phyloP scores from a whole-genome alignment of 35 echinoderm and acorn worm genomes.

The Lytechinus variegatus region DNA sequence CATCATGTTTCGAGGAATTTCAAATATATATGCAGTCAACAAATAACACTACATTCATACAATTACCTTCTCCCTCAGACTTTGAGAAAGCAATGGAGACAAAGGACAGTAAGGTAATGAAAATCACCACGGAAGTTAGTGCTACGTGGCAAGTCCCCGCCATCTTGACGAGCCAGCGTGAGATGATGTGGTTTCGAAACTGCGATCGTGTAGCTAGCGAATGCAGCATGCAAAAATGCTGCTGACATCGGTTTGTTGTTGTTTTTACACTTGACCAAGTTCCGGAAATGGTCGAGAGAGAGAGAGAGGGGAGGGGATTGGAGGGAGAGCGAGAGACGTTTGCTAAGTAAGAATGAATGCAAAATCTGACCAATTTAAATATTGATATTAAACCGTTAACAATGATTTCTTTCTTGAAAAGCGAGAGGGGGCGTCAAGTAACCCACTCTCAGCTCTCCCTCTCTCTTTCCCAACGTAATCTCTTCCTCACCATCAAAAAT shows the following conservation, averaged over 20 bases:
- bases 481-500: no score
- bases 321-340: no score
- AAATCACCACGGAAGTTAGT: not conserved
- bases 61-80: conserved; percentile 29
- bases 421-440: no score
- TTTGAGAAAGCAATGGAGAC: not conserved
- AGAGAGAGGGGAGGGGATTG: no score
- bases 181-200: not conserved
- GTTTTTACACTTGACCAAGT: not conserved
- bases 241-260: not conserved
- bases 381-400: no score
- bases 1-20: not conserved
- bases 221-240: not conserved
- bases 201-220: not conserved
- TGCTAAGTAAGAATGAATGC: no score
- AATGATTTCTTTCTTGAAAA: no score
- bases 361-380: no score
- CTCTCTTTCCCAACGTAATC: no score
- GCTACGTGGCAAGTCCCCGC: conserved; percentile 31
- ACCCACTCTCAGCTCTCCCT: no score
- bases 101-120: not conserved
- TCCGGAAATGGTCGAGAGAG: not conserved
- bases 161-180: not conserved
- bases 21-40: not conserved
- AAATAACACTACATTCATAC: not conserved